These are phyloP conservation scores for Montipora capricornis DNA, from an alignment of 64 coral and sea anemone species.

Conservation along the genomic window DNA sequence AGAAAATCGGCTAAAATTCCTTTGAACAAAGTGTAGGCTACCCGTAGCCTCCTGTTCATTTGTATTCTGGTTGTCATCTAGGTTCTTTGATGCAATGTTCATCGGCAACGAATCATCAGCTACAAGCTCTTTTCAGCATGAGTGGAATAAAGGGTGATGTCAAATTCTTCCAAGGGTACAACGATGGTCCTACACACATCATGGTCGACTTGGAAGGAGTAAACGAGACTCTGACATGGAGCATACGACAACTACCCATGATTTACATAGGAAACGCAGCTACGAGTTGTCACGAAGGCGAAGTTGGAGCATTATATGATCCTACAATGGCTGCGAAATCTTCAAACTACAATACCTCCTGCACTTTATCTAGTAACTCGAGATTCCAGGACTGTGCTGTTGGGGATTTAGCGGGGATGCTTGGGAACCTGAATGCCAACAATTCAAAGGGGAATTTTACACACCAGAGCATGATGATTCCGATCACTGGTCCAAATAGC, in stretches of 20 bases:
- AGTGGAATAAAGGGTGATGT: constrained; percentile 70
- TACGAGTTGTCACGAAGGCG: constrained; percentile 39
- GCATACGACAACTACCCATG: constrained; percentile 76
- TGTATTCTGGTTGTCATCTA: not conserved
- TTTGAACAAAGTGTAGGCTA: too few relatives aligned
- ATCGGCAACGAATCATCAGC: constrained; percentile 27
- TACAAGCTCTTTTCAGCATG: constrained; percentile 78
- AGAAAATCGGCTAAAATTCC: too few relatives aligned
- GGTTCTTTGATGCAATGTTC: constrained; percentile 13
- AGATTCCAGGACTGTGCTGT: constrained; percentile 68
- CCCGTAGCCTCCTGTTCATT: too few relatives aligned
- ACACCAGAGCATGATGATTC: constrained; percentile 42
- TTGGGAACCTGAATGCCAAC: constrained; percentile 42
- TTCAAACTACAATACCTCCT: not conserved
- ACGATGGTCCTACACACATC: constrained; percentile 38
- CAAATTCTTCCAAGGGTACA: constrained; percentile 40
- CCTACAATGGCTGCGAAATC: constrained; percentile 32
- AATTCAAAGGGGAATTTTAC: constrained; percentile 21
- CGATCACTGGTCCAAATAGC: constrained; percentile 71
- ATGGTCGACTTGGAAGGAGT: constrained; percentile 67
- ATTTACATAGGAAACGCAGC: constrained; percentile 78
- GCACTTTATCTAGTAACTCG: not conserved
- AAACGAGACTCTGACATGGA: constrained; percentile 61
- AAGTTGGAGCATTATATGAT: constrained; percentile 59
- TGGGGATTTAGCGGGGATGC: constrained; percentile 75